phyloP scores from a whole-genome alignment of 1,140 invertebrate genomes.

The Brachionus asplanchnoidis region DNA sequence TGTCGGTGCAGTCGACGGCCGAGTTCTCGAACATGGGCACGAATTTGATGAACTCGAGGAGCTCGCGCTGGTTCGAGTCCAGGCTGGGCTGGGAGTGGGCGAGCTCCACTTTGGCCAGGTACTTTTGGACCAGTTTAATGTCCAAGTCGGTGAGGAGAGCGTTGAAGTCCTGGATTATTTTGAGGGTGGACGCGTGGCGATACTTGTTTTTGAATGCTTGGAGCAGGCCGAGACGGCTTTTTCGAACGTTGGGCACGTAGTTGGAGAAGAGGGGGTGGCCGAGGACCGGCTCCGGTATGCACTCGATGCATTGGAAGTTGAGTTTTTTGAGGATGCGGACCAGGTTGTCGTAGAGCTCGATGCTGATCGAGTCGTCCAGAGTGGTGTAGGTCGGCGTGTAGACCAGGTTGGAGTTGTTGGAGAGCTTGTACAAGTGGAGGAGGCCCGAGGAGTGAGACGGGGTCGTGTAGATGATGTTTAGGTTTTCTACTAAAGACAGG shows the following conservation, averaged over 20 bases:
- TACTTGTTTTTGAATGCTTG: slow-evolving; percentile 7
- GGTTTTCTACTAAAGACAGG: slow-evolving; percentile 1
- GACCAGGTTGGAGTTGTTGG: slow-evolving; percentile 13
- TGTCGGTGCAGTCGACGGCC: neutral
- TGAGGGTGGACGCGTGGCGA: neutral
- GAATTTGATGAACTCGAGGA: slow-evolving; percentile 23
- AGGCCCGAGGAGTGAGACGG: neutral
- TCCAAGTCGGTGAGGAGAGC: neutral
- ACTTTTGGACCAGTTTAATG: slow-evolving; percentile 5
- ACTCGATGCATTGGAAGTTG: slow-evolving; percentile 1
- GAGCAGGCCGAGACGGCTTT: neutral
- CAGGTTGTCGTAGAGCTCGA: neutral
- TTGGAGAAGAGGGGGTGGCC: neutral
- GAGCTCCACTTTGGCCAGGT: slow-evolving; percentile 19
- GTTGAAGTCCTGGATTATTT: slow-evolving; percentile 37
- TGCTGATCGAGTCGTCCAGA: neutral
- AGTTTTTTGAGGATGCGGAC: slow-evolving; percentile 10
- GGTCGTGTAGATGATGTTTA: neutral
- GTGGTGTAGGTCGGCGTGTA: neutral
- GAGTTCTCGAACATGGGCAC: slow-evolving; percentile 41
- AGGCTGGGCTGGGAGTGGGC: neutral
- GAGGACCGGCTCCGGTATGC: neutral
- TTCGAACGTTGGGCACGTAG: slow-evolving; percentile 1
- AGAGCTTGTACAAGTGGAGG: slow-evolving; percentile 21
- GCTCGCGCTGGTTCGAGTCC: neutral